Conservation (phyloP, 2,888 invertebrate species). For the Drosophila birchii region DNA sequence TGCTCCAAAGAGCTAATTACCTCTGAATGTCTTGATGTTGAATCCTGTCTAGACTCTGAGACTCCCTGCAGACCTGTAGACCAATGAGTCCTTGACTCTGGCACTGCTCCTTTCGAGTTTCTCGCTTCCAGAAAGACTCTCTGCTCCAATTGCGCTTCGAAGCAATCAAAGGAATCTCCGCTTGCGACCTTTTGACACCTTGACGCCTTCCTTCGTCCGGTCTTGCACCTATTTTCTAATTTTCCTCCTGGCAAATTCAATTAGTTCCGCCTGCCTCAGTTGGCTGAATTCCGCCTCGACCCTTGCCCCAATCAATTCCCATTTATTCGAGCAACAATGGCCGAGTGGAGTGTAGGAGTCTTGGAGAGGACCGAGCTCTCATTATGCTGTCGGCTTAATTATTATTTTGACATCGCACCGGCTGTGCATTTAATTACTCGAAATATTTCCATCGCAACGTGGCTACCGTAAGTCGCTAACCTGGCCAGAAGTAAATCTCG, state of each 20-base stretch:
- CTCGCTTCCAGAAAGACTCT: background rate
- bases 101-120: background rate
- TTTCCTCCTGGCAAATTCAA: constrained; percentile 57
- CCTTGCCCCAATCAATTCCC: constrained; percentile 56
- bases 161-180: constrained; percentile 39
- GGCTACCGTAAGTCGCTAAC: constrained; percentile 5
- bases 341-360: constrained; percentile 2
- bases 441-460: constrained; percentile 60
- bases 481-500: constrained; percentile 8
- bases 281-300: background rate
- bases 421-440: constrained; percentile 69
- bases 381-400: constrained; percentile 74
- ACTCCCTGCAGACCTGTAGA: background rate
- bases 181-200: constrained; percentile 41
- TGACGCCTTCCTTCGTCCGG: constrained; percentile 39
- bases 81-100: background rate
- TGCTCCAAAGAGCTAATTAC: background rate
- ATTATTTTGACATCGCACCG: constrained; percentile 69
- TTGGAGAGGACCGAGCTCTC: constrained; percentile 39
- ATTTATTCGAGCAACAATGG: constrained; percentile 40
- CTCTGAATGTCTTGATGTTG: background rate
- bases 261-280: constrained; percentile 50
- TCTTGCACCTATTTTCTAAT: constrained; percentile 41
- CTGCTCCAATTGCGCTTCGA: background rate
- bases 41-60: background rate